Percentiles rank a stretch among this genome's conserved stretches.
These are phyloP conservation scores for Artemia franciscana DNA, from an alignment of 1,140 invertebrate genomes.

Conservation along the genomic window DNA sequence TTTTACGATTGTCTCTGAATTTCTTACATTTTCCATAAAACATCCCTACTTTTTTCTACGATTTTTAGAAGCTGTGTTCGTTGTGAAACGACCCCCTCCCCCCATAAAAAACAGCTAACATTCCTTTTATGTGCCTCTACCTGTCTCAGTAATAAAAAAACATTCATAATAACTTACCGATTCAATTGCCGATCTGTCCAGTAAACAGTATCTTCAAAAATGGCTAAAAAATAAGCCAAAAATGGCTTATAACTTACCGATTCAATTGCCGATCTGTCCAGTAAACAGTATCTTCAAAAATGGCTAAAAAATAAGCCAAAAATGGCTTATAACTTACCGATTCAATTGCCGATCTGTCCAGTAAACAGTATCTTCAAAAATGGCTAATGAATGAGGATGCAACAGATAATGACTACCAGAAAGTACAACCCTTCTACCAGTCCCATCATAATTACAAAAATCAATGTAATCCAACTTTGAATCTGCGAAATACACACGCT, in stretches of 20 bases:
- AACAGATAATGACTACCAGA: conserved; percentile 68
- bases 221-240: conserved; percentile 67
- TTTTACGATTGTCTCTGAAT: no score
- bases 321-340: conserved; percentile 18
- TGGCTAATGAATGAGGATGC: conserved; percentile 81
- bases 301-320: conserved; percentile 67
- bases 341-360: conserved; percentile 91
- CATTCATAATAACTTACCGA: conserved; percentile 18
- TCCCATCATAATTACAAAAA: conserved; percentile 90
- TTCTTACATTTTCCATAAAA: no score
- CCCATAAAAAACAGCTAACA: no score
- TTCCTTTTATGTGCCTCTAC: no score
- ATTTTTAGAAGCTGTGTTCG: no score
- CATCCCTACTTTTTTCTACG: no score
- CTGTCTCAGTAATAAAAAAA: no score
- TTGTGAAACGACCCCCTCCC: no score
- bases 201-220: conserved; percentile 78
- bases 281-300: conserved; percentile 78
- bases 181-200: conserved; percentile 91
- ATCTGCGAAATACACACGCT: conserved; percentile 89
- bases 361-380: conserved; percentile 78
- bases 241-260: conserved; percentile 18
- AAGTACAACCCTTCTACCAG: conserved; percentile 59
- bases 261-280: conserved; percentile 91
- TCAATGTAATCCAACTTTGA: conserved; percentile 95